These are phyloP conservation scores for Eretmodus cyanostictus DNA, from an alignment of 2,113 vertebrate genomes.

Conservation along the genomic window DNA sequence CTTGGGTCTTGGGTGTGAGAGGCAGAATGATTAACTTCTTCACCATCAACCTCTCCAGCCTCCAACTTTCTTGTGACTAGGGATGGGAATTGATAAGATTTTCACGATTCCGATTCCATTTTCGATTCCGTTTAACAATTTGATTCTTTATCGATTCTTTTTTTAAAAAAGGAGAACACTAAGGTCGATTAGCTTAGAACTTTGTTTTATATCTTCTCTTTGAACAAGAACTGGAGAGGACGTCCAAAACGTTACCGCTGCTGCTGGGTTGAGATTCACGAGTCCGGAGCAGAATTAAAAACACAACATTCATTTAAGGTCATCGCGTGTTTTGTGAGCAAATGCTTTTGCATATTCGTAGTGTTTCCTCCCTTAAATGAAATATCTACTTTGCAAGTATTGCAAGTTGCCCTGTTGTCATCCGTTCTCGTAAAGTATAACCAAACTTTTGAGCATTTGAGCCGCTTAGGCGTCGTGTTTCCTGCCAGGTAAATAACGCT, in stretches of 20 bases:
- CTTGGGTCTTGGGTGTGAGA: background rate
- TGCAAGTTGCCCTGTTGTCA: background rate
- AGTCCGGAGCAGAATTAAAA: rapidly evolving
- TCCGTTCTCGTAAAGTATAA: background rate
- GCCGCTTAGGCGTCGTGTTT: rapidly evolving
- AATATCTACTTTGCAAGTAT: rapidly evolving
- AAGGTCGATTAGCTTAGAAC: too few relatives aligned
- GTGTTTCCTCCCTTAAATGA: background rate
- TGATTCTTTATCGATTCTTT: rapidly evolving
- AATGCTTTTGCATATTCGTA: background rate
- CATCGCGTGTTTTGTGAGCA: rapidly evolving
- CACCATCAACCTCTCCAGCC: background rate
- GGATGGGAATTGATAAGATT: background rate
- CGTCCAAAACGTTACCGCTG: background rate
- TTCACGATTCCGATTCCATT: rapidly evolving
- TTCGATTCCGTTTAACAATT: background rate
- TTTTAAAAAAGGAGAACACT: too few relatives aligned
- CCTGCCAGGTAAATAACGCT: background rate
- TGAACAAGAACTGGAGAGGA: background rate
- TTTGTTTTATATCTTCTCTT: too few relatives aligned
- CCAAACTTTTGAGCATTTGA: rapidly evolving
- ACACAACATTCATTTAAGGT: rapidly evolving
- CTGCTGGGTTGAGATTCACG: background rate
- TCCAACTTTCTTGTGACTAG: background rate
- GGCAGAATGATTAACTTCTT: background rate